Percentiles rank a stretch among this genome's conserved stretches.
phyloP scores from a whole-genome alignment of 92 coral and sea anemone genomes.

The Porites rus region DNA sequence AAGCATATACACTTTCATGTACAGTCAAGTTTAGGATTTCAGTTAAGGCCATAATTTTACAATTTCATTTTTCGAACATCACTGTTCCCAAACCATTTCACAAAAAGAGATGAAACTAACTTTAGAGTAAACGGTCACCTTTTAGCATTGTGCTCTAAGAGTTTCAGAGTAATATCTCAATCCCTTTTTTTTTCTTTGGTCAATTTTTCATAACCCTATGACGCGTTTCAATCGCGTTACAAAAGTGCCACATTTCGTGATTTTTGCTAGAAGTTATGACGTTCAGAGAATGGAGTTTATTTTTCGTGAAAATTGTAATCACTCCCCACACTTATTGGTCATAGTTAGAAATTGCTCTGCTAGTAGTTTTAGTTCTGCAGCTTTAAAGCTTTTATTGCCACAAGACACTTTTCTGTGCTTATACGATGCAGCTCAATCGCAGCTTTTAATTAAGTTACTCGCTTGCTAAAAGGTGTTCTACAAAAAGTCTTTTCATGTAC shows the following conservation, averaged over 20 bases:
- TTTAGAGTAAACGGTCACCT: not conserved
- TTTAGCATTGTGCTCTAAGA: not conserved
- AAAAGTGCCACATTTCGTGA: slow-evolving; percentile 15
- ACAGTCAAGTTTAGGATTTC: slow-evolving; percentile 13
- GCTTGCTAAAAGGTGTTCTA: no score
- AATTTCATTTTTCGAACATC: slow-evolving; percentile 9
- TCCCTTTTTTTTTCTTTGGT: slow-evolving; percentile 1
- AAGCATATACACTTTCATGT: slow-evolving; percentile 19
- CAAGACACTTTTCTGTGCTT: no score
- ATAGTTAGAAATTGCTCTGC: no score
- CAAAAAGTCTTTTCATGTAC: no score
- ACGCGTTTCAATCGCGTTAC: slow-evolving; percentile 2
- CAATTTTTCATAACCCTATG: slow-evolving; percentile 9
- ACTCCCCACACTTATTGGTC: not conserved
- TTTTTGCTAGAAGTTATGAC: slow-evolving; percentile 22
- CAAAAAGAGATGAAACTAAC: slow-evolving; percentile 15
- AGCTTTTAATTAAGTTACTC: no score
- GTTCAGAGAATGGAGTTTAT: slow-evolving; percentile 20
- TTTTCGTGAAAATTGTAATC: not conserved
- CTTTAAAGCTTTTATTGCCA: no score
- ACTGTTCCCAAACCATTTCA: slow-evolving; percentile 17
- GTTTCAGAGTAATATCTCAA: not conserved
- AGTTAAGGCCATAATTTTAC: not conserved
- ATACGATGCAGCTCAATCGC: no score
- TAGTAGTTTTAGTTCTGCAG: no score